Conservation (phyloP, 2,113 vertebrate genomes). For the Pollachius pollachius region DNA sequence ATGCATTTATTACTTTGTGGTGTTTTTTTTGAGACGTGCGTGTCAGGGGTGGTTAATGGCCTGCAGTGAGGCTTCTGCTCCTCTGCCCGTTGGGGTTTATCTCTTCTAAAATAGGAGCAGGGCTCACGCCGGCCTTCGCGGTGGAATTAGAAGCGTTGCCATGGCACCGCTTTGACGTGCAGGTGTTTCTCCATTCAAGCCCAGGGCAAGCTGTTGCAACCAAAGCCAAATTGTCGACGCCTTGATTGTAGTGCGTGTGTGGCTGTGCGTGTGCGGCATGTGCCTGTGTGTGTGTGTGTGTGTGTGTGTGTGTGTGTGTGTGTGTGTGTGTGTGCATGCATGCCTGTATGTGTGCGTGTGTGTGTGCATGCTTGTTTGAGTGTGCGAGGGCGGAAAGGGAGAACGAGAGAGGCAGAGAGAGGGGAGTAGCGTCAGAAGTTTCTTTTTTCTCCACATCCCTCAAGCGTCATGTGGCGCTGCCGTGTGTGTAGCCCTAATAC, state of each 20-base stretch:
- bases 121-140: slow-evolving; percentile 50
- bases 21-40: neutral
- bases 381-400: neutral
- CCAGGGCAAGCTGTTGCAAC: slow-evolving; percentile 48
- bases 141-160: slow-evolving; percentile 60
- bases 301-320: slow-evolving; percentile 3
- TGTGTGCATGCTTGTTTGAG: slow-evolving; percentile 1
- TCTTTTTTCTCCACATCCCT: slow-evolving; percentile 28
- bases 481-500: slow-evolving; percentile 43
- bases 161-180: slow-evolving; percentile 60
- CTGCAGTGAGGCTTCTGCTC: slow-evolving; percentile 13
- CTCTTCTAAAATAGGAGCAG: slow-evolving; percentile 20
- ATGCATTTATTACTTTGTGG: neutral
- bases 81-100: slow-evolving; percentile 35
- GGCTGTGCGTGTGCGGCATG: slow-evolving; percentile 5
- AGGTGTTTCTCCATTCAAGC: slow-evolving; percentile 63
- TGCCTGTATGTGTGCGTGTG: neutral
- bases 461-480: slow-evolving; percentile 5
- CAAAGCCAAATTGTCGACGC: slow-evolving; percentile 39
- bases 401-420: neutral
- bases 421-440: neutral
- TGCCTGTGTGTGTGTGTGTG: neutral
- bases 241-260: slow-evolving; percentile 26
- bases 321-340: slow-evolving; percentile 5
- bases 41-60: slow-evolving; percentile 27